phyloP scores from a whole-genome alignment of 2,888 invertebrate species.

The Chesias legatella region DNA sequence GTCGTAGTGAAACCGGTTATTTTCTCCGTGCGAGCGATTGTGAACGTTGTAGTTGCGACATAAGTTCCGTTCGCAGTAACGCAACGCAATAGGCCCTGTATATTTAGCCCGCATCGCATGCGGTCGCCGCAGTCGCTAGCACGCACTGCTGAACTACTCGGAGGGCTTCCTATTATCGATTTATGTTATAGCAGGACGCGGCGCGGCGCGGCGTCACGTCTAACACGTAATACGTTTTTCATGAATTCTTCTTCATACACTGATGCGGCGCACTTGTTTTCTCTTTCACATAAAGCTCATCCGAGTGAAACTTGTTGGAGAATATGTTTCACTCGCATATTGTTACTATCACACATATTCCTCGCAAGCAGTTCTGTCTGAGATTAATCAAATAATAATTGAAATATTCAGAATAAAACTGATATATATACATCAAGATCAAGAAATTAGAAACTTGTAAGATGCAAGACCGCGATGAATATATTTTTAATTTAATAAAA shows the following conservation, averaged over 20 bases:
- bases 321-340: slow-evolving; percentile 58
- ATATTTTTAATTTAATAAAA: slow-evolving; percentile 22
- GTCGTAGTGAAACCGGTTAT: slow-evolving; percentile 60
- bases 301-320: slow-evolving; percentile 59
- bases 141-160: slow-evolving; percentile 80
- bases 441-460: slow-evolving; percentile 21
- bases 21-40: slow-evolving; percentile 66
- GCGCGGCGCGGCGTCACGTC: slow-evolving; percentile 52
- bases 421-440: slow-evolving; percentile 20
- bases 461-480: slow-evolving; percentile 19
- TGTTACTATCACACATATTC: slow-evolving; percentile 38
- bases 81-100: slow-evolving; percentile 60
- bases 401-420: too few species aligned
- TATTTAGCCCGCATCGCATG: slow-evolving; percentile 79
- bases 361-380: not conserved
- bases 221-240: slow-evolving; percentile 49
- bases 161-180: slow-evolving; percentile 79
- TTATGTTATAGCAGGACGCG: slow-evolving; percentile 67
- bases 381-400: too few species aligned
- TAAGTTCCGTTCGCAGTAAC: slow-evolving; percentile 62
- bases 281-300: slow-evolving; percentile 61
- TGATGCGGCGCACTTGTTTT: slow-evolving; percentile 50
- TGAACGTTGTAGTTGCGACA: slow-evolving; percentile 70
- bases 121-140: slow-evolving; percentile 69
- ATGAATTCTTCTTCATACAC: slow-evolving; percentile 58